These are phyloP conservation scores for Drosophila pseudotalamancana DNA, from an alignment of 2,888 invertebrate genomes.

Conservation along the genomic window DNA sequence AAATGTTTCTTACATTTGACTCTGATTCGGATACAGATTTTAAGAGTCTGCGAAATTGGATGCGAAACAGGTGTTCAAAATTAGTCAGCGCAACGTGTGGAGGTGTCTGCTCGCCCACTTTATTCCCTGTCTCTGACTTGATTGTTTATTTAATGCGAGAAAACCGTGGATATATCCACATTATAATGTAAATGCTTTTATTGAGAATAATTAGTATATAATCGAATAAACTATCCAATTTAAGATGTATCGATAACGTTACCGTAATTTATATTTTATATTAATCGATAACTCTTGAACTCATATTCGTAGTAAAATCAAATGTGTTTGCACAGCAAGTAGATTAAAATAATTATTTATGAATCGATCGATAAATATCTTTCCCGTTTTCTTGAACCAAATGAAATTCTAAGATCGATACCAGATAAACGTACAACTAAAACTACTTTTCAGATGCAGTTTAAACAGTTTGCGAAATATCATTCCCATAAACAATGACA, in stretches of 20 bases:
- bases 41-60: conserved; percentile 29
- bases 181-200: conserved; percentile 1
- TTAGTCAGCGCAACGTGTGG: conserved; percentile 39
- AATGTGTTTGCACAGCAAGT: too few species aligned
- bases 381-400: too few species aligned
- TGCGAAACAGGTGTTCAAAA: conserved; percentile 56
- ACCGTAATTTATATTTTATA: too few species aligned
- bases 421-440: too few species aligned
- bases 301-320: too few species aligned
- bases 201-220: not conserved
- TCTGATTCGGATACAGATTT: conserved; percentile 21
- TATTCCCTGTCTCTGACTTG: too few species aligned
- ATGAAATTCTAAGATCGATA: too few species aligned
- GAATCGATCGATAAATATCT: too few species aligned
- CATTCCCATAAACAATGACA: not conserved
- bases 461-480: not conserved
- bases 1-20: conserved; percentile 44
- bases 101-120: not conserved
- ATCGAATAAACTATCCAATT: too few species aligned
- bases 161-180: not conserved
- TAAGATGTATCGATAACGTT: too few species aligned
- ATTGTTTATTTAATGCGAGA: not conserved
- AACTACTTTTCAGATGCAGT: not conserved
- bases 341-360: too few species aligned
- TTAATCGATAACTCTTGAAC: too few species aligned